Conservation (phyloP, 2,888 invertebrate genomes). For the Drosophila pseudotalamancana region DNA sequence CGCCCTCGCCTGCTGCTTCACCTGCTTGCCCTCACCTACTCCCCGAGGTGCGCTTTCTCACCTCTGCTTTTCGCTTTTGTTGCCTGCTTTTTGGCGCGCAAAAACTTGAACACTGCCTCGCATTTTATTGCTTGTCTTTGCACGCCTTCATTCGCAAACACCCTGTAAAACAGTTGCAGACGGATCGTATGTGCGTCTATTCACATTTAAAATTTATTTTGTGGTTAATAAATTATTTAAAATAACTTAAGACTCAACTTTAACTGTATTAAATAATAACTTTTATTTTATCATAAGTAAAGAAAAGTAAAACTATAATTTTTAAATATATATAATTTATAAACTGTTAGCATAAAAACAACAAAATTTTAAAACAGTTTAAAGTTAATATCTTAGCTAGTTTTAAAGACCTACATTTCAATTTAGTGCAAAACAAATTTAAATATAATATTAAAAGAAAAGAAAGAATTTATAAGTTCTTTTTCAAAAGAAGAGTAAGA, state of each 20-base stretch:
- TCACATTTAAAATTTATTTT: not conserved
- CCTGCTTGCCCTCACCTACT: not conserved
- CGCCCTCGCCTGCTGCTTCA: no score
- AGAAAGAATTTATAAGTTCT: no score
- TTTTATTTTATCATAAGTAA: no score
- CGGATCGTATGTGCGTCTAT: not conserved
- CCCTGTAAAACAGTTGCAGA: not conserved
- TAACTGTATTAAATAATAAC: no score
- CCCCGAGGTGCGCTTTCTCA: not conserved
- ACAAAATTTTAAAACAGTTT: no score
- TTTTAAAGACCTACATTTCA: no score
- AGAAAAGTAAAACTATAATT: no score
- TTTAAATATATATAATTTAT: no score
- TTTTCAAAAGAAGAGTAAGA: no score
- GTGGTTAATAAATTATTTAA: not conserved
- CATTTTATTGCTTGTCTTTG: slow-evolving; percentile 69
- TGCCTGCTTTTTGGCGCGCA: slow-evolving; percentile 76
- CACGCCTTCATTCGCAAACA: slow-evolving; percentile 31
- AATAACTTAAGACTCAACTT: no score
- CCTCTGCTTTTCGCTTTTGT: slow-evolving; percentile 28
- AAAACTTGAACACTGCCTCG: slow-evolving; percentile 53
- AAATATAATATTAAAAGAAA: not conserved
- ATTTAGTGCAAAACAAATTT: not conserved
- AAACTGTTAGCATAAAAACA: no score
- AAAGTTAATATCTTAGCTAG: no score